Evolutionary conservation across 2,113 vertebrate genomes (phyloP), one percentile per base, ranked within the genome.

Genomic region (Lucifuga dentata): DNA sequence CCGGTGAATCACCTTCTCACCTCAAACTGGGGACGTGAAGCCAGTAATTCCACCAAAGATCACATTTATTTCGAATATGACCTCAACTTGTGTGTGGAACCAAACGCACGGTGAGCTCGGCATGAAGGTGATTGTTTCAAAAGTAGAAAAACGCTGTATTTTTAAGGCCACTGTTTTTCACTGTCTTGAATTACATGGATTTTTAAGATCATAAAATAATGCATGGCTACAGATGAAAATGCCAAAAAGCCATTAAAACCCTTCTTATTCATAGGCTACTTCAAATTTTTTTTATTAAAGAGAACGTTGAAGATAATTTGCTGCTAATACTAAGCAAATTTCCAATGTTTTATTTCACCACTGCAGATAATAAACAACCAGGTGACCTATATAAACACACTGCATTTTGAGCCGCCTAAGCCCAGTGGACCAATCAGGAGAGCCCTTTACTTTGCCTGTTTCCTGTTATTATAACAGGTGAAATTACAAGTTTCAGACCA

Each of bases 401-500:
- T 93, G 2, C 68, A 16, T 0, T 92, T 88, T 41, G 32, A 84
- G 17, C 85, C 89, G 11, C 71, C 35, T 0, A 52, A 0, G 5
- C 2, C 20, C 21, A 17, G 9, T 11, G 89, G 85, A 16, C 84
- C 73, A 8, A 86, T 84, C 62, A 85, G 86, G 1, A 46, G 85
- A 38, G 15, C 68, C 90, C n/a, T 90, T 92, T 65, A 53, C 1
- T 0, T 12, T 90, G 8, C 70, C 77, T 4, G 68, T 93, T 5
- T 29, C 69, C 3, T 93, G 92, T 73, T 81, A 73, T 49, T 93
- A 86, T 41, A 90, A 90, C 82, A 85, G 89, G 92, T 91, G 64
- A 78, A 43, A 9, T 12, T n/a, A n/a, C 26, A 21, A n/a, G 8
- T 32, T 35, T 0, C 13, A 19, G 1, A 58, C 11, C n/a, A 23